phyloP scores from a whole-genome alignment of 2,113 vertebrate genomes.

The Coreoperca whiteheadi region DNA sequence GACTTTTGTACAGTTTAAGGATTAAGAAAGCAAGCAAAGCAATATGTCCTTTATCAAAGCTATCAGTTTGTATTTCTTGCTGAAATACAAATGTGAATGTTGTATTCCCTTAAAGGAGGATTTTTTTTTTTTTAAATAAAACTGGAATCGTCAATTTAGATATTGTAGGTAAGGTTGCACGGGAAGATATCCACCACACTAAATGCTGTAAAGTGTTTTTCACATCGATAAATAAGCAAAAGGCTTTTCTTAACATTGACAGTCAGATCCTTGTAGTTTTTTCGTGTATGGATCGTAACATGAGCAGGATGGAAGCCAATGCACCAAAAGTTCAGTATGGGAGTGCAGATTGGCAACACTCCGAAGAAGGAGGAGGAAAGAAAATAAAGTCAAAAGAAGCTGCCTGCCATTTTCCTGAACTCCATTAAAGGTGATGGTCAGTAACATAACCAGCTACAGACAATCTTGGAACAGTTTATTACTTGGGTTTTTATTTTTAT shows the following conservation, averaged over 20 bases:
- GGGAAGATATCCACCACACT: conserved; percentile 14
- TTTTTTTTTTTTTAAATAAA: conserved; percentile 32
- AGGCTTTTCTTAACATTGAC: not conserved
- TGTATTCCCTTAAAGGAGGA: conserved; percentile 48
- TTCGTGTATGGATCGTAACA: not conserved
- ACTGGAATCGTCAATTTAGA: conserved; percentile 42
- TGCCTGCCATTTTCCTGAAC: conserved; percentile 17
- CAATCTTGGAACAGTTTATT: conserved; percentile 79
- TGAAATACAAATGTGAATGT: conserved; percentile 68
- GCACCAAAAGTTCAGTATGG: not conserved
- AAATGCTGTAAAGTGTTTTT: conserved; percentile 30
- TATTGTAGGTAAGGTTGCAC: conserved; percentile 17
- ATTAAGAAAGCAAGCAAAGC: conserved; percentile 55
- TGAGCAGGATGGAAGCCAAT: not conserved
- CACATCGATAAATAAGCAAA: not conserved
- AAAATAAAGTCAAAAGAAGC: not conserved
- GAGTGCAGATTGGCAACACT: not conserved
- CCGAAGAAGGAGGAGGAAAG: no score
- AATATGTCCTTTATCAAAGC: conserved; percentile 64
- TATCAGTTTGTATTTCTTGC: conserved; percentile 49
- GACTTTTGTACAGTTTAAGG: conserved; percentile 53
- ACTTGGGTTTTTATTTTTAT: conserved; percentile 80
- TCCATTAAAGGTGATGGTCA: conserved; percentile 37
- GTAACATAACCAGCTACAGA: conserved; percentile 74
- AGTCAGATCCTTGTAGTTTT: not conserved